A percentile compares a stretch with the other conserved stretches of the same genome.
Evolutionary conservation across 1,140 invertebrate genomes (phyloP).

Genomic region (Platorchestia sp.): DNA sequence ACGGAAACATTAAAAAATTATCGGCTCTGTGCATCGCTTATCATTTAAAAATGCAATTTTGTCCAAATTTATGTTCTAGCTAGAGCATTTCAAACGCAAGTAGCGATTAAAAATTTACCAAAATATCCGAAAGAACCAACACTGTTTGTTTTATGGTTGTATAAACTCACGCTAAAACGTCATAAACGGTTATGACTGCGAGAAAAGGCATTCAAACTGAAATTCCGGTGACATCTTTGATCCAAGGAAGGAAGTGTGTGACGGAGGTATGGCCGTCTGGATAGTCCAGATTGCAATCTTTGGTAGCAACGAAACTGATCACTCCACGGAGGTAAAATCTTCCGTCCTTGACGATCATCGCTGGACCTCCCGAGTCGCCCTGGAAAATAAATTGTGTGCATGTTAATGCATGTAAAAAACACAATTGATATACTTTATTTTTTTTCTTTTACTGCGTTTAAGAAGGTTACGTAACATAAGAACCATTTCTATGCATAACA

Average conservation of each 20-base stretch:
- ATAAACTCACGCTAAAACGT: background rate
- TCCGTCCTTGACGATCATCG: background rate
- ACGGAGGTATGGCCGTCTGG: constrained; percentile 34
- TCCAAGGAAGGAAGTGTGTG: constrained; percentile 26
- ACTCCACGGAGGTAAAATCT: background rate
- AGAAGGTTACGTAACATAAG: no score
- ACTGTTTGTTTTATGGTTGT: background rate
- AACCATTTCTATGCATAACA: no score
- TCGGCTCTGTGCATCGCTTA: no score
- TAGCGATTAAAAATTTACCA: no score
- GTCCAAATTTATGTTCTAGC: no score
- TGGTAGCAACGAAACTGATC: constrained; percentile 37
- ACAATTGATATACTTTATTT: no score
- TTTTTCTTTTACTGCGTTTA: no score
- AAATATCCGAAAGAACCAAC: no score
- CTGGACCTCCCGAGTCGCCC: constrained; percentile 31
- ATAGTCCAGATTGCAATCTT: constrained; percentile 21
- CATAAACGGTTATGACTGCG: background rate
- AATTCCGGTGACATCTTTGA: constrained; percentile 23
- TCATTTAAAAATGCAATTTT: no score
- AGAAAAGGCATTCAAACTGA: background rate
- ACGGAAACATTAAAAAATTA: no score
- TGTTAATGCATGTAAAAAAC: background rate
- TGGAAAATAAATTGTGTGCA: background rate
- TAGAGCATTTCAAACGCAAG: no score